Conservation (phyloP, 2,113 vertebrate genomes). For the Hemicordylus capensis region DNA sequence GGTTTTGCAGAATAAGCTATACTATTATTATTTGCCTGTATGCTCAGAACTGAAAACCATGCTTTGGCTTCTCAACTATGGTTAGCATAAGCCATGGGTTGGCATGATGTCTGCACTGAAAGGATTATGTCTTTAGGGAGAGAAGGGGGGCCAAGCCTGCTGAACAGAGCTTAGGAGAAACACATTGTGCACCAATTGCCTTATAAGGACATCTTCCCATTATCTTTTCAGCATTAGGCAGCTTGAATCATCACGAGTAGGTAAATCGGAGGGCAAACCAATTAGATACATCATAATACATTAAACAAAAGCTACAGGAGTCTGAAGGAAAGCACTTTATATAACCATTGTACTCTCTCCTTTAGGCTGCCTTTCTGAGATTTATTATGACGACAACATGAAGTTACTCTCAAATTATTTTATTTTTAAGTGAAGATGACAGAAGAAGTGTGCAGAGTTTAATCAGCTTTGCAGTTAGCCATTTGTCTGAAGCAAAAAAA, state of each 20-base stretch:
- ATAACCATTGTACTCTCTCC: neutral
- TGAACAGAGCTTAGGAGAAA: neutral
- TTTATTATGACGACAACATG: conserved; percentile 4
- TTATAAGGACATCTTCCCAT: neutral
- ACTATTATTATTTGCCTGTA: too few species aligned
- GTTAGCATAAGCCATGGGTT: neutral
- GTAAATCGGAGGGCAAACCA: conserved; percentile 20
- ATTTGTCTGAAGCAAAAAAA: neutral
- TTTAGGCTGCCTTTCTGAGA: neutral
- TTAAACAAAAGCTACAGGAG: neutral
- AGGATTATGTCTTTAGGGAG: neutral
- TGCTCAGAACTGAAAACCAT: too few species aligned
- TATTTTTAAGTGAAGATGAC: neutral
- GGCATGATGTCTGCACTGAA: neutral
- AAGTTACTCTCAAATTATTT: neutral
- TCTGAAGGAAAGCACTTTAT: neutral
- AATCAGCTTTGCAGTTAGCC: neutral
- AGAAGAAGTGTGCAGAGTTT: neutral
- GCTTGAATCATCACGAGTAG: neutral
- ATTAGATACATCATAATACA: neutral
- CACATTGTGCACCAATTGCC: neutral
- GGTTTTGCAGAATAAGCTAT: too few species aligned
- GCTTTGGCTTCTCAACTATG: neutral
- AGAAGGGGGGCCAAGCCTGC: neutral
- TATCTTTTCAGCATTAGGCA: neutral